These are phyloP conservation scores for Miichthys miiuy DNA, from an alignment of 2,797 vertebrate species.

Conservation along the genomic window DNA sequence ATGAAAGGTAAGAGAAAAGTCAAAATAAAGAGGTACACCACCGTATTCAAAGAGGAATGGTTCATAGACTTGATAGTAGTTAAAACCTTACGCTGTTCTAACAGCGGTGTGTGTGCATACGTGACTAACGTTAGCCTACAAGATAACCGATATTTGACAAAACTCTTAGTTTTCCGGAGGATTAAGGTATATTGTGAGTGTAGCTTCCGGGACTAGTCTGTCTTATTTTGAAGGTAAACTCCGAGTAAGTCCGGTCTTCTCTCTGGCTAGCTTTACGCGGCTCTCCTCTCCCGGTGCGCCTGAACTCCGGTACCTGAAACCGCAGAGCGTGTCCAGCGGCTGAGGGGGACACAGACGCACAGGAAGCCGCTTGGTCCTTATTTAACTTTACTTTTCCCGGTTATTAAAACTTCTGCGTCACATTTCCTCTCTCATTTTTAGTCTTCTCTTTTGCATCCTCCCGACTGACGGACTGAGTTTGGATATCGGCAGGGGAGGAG, in stretches of 20 bases:
- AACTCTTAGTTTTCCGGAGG: neutral
- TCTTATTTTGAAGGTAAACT: conserved; percentile 71
- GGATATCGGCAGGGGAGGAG: conserved; percentile 63
- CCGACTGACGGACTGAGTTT: conserved; percentile 68
- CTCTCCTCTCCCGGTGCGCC: conserved; percentile 76
- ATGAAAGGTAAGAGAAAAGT: neutral
- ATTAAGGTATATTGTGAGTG: accelerated
- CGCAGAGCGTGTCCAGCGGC: conserved; percentile 73
- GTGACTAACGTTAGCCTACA: neutral
- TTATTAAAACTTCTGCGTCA: conserved; percentile 59
- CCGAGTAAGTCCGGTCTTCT: conserved; percentile 22
- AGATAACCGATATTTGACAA: neutral
- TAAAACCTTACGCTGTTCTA: too few species aligned
- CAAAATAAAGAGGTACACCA: too few species aligned
- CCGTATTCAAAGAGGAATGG: too few species aligned
- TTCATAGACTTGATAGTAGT: too few species aligned
- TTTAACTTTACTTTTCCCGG: conserved; percentile 72
- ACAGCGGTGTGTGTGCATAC: too few species aligned
- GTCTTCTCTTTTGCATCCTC: neutral
- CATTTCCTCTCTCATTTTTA: neutral
- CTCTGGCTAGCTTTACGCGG: conserved; percentile 60
- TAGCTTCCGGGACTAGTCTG: conserved; percentile 38
- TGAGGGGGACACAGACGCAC: conserved; percentile 61
- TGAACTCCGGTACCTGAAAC: conserved; percentile 79
- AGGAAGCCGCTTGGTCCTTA: conserved; percentile 22